Conservation (phyloP, 2,888 invertebrate species). For the Luperina nickerlii region DNA sequence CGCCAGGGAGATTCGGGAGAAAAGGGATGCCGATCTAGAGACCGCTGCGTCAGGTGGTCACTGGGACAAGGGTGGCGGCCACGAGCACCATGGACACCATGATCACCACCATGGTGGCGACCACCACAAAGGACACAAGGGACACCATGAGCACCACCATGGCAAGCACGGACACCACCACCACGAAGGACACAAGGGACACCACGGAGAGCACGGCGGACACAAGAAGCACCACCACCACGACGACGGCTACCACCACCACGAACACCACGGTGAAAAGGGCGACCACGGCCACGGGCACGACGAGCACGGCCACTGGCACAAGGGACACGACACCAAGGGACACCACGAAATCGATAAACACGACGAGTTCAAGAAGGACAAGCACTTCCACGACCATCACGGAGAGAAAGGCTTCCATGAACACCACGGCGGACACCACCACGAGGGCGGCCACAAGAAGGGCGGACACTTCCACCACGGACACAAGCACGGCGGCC, state of each 20-base stretch:
- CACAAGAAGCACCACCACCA: constrained; percentile 91
- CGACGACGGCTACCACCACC: constrained; percentile 91
- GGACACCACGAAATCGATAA: constrained; percentile 95
- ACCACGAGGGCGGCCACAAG: constrained; percentile 93
- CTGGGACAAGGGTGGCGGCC: constrained; percentile 83
- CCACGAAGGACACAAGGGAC: constrained; percentile 90
- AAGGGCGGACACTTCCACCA: constrained; percentile 95
- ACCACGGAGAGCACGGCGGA: constrained; percentile 90
- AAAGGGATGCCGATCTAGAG: constrained; percentile 87
- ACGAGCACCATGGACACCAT: constrained; percentile 91
- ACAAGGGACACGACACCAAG: constrained; percentile 95
- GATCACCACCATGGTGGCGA: constrained; percentile 91
- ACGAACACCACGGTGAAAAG: constrained; percentile 91
- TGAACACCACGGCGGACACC: constrained; percentile 93
- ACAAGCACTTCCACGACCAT: constrained; percentile 95
- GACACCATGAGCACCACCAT: constrained; percentile 91
- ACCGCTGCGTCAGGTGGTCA: constrained; percentile 82
- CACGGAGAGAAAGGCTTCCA: constrained; percentile 94
- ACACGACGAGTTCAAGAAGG: constrained; percentile 95
- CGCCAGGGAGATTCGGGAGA: constrained; percentile 85
- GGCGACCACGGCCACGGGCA: constrained; percentile 90
- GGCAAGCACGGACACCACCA: constrained; percentile 93
- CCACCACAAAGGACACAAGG: constrained; percentile 92
- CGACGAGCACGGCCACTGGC: constrained; percentile 91
- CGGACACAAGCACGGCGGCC: constrained; percentile 93